These are phyloP conservation scores for Aulostomus chinensis DNA, from an alignment of 2,797 vertebrate species.

Conservation along the genomic window DNA sequence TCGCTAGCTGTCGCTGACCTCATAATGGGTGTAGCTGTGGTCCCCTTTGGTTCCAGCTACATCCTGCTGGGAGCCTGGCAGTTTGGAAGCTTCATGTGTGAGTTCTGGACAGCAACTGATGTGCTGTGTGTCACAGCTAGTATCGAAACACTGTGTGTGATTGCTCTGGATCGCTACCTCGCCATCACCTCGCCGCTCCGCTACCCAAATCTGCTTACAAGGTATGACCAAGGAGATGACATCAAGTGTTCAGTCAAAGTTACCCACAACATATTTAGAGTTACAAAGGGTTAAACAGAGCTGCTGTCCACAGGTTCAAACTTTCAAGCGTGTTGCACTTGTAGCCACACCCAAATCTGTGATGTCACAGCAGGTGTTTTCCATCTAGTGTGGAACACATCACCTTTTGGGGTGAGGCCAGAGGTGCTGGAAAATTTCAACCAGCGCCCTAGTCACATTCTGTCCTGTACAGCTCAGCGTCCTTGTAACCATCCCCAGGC, in stretches of 20 bases:
- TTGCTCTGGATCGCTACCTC: slow-evolving; percentile 95
- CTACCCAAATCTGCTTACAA: slow-evolving; percentile 86
- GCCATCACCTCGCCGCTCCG: slow-evolving; percentile 95
- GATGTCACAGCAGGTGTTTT: slow-evolving; percentile 6
- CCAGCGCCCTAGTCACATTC: no score
- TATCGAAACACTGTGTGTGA: slow-evolving; percentile 96
- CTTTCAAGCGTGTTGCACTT: not conserved
- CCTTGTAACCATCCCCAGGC: no score
- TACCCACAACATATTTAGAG: no score
- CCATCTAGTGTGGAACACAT: not conserved
- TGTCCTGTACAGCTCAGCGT: no score
- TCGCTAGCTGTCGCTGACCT: slow-evolving; percentile 95
- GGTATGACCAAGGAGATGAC: slow-evolving; percentile 49
- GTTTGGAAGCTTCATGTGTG: slow-evolving; percentile 92
- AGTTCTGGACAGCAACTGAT: slow-evolving; percentile 93
- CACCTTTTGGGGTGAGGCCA: no score
- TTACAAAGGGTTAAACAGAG: not conserved
- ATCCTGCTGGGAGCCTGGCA: slow-evolving; percentile 89
- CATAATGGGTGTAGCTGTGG: slow-evolving; percentile 94
- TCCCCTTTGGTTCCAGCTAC: slow-evolving; percentile 90
- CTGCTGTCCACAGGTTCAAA: not conserved
- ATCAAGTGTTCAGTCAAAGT: no score
- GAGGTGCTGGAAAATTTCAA: no score
- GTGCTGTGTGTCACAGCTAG: slow-evolving; percentile 97
- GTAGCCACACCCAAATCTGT: not conserved